Conservation (phyloP, 2,888 invertebrate species). For the Seira sanloemensis region DNA sequence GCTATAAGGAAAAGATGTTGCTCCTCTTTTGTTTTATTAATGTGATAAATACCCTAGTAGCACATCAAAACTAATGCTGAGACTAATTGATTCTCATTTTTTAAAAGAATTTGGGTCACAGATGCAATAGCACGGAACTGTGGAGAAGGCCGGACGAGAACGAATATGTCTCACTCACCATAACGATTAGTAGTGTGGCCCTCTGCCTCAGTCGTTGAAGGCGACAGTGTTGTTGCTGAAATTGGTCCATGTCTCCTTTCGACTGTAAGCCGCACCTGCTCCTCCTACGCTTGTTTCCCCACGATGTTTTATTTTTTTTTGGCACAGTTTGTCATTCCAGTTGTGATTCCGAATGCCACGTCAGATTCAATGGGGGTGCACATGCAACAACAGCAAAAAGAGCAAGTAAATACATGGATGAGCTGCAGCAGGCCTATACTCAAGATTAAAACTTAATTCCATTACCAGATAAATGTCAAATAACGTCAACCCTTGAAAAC, state of each 20-base stretch:
- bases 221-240: conserved; percentile 53
- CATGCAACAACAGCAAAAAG: not conserved
- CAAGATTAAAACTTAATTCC: not conserved
- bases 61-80: too few species aligned
- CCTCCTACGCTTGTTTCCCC: not conserved
- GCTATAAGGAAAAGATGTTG: too few species aligned
- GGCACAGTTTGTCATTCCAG: not conserved
- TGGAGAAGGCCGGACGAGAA: too few species aligned
- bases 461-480: not conserved
- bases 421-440: not conserved
- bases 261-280: conserved; percentile 50
- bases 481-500: too few species aligned
- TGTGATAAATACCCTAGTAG: too few species aligned
- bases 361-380: not conserved
- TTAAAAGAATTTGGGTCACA: too few species aligned
- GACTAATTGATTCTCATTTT: too few species aligned
- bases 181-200: conserved; percentile 61
- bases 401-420: not conserved
- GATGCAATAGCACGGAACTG: too few species aligned
- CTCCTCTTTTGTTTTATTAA: too few species aligned
- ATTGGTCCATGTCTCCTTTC: conserved; percentile 19
- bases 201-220: conserved; percentile 47
- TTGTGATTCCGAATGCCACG: not conserved
- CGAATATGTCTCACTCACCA: conserved; percentile 65
- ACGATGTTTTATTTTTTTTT: not conserved